Conservation (phyloP, 1,140 invertebrate genomes). For the Teleopsis dalmanni region DNA sequence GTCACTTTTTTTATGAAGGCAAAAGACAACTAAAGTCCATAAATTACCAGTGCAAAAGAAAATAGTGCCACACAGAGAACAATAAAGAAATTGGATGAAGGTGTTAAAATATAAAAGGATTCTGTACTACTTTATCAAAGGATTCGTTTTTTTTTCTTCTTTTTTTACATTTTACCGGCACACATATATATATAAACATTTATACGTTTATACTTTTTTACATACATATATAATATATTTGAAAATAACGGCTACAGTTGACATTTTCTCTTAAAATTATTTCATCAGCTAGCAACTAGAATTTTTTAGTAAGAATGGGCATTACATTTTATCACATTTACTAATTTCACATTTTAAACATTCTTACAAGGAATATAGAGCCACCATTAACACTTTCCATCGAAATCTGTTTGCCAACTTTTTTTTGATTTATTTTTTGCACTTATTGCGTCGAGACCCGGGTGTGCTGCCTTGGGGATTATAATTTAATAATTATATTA, state of each 20-base stretch:
- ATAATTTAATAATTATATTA: no score
- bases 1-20: slow-evolving; percentile 29
- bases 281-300: no score
- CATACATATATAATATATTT: not conserved
- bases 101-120: slow-evolving; percentile 34
- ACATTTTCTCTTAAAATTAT: no score
- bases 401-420: no score
- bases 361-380: no score
- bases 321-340: not conserved
- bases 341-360: no score
- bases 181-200: not conserved
- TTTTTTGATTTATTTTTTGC: no score
- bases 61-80: slow-evolving; percentile 8
- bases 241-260: not conserved
- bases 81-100: slow-evolving; percentile 41
- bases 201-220: not conserved
- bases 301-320: no score
- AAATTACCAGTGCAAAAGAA: slow-evolving; percentile 28
- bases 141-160: not conserved
- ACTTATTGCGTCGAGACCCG: no score
- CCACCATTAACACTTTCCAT: no score
- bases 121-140: no score
- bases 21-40: slow-evolving; percentile 38
- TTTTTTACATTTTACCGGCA: not conserved
- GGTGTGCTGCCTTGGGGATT: no score